phyloP scores from a whole-genome alignment of 2,113 vertebrate species.

The Reinhardtius hippoglossoides region DNA sequence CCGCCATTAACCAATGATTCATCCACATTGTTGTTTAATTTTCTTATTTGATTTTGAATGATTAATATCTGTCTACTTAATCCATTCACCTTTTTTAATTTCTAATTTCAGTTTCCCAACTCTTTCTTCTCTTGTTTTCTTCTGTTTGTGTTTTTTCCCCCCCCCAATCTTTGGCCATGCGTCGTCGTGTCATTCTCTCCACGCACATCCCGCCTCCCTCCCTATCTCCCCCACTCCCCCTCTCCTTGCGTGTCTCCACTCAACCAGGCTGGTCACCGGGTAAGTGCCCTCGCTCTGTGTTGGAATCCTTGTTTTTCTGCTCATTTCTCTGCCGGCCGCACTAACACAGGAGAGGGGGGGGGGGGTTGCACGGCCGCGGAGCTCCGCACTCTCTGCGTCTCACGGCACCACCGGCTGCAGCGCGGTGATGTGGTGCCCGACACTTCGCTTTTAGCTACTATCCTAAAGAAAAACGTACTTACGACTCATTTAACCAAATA shows the following conservation, averaged over 20 bases:
- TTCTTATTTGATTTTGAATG: constrained; percentile 54
- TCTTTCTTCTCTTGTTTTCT: constrained; percentile 68
- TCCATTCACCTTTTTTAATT: constrained; percentile 80
- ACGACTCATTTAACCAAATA: no score
- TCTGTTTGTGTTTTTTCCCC: constrained; percentile 72
- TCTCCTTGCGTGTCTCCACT: constrained; percentile 87
- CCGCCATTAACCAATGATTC: constrained; percentile 53
- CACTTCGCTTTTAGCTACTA: not conserved
- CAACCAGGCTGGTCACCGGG: constrained; percentile 99
- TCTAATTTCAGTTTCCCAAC: constrained; percentile 83
- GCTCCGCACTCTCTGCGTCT: constrained; percentile 21
- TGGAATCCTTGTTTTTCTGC: constrained; percentile 73
- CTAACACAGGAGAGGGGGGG: constrained; percentile 52
- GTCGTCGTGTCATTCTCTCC: constrained; percentile 84
- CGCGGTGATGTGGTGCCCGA: no score
- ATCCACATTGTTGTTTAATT: constrained; percentile 46
- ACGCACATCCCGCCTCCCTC: constrained; percentile 66
- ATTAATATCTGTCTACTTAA: constrained; percentile 62
- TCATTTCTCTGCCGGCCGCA: constrained; percentile 49
- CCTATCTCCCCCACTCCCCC: constrained; percentile 68
- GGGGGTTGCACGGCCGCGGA: not conserved
- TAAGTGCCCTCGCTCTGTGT: constrained; percentile 88
- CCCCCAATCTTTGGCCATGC: constrained; percentile 88
- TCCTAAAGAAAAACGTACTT: no score
- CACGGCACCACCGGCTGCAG: constrained; percentile 11